Evolutionary conservation across 2,888 invertebrate species (phyloP).

Genomic region (Bursaphelenchus okinawaensis): DNA sequence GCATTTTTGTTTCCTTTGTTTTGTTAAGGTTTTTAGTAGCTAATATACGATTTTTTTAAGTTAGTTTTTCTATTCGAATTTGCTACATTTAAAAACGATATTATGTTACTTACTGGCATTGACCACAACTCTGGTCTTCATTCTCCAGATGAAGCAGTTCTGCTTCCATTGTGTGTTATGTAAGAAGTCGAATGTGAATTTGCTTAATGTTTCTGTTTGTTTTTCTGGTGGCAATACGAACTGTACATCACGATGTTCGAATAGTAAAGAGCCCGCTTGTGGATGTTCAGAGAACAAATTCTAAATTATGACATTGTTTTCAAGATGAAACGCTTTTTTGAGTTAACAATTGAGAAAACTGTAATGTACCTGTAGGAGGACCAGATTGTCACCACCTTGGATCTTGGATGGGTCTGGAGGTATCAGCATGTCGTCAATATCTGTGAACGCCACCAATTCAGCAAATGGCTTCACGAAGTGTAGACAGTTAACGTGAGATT

Average conservation of each 20-base stretch:
- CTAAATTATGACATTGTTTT: constrained; percentile 22
- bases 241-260: constrained; percentile 55
- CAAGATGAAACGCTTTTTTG: constrained; percentile 33
- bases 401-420: constrained; percentile 45
- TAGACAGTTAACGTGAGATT: constrained; percentile 55
- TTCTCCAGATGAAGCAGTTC: constrained; percentile 53
- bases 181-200: constrained; percentile 50
- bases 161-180: constrained; percentile 48
- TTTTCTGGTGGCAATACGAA: constrained; percentile 29
- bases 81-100: too few relatives aligned
- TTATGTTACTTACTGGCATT: constrained; percentile 45
- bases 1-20: too few relatives aligned
- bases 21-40: neutral
- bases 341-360: constrained; percentile 31
- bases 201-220: constrained; percentile 30
- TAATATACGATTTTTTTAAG: neutral
- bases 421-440: constrained; percentile 54
- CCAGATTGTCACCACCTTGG: constrained; percentile 37
- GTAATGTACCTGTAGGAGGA: constrained; percentile 37
- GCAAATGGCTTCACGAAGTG: constrained; percentile 55
- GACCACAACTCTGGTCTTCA: constrained; percentile 55
- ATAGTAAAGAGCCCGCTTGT: constrained; percentile 52
- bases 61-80: constrained; percentile 45
- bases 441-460: constrained; percentile 52
- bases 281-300: constrained; percentile 50